Evolutionary conservation across 1,140 invertebrate species (phyloP), one percentile per base, ranked within the genome.

Genomic region (Saccostrea cuccullata): DNA sequence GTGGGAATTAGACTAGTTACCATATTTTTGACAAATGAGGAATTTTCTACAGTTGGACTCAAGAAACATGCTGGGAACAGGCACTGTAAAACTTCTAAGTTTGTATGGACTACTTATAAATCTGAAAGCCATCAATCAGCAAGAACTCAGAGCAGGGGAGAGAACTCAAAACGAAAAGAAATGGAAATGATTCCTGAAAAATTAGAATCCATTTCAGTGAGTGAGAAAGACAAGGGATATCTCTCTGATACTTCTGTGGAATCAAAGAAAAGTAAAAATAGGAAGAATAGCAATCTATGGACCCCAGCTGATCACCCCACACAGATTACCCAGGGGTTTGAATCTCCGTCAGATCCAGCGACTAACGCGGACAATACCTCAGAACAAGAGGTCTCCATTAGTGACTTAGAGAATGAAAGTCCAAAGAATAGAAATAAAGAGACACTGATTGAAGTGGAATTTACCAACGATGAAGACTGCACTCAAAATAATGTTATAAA

Each of bases 11-110:
- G 91, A 13, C 85, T 93, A 17, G 83, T 93, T 4, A 90, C 87
- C 55, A 87, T 93, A 30, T 93, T 88, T 77, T 20, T 92, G 30
- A 91, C 89, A n/a, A 30, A 83, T 23, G 90, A 92, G 9, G 92
- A 93, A 58, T 90, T 86, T 86, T 36, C 58, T 13, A n/a, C 82
- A 23, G 77, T 90, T 40, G 73, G 86, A 87, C 82, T 83, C 82
- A 64, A 83, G 13, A 26, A 84, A 64, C 56, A 73, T 58, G 26
- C 47, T 11, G 36, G 12, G 15, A 73, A 82, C 36, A 64, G 40
- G 20, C 87, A 88, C 30, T 67, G 58, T 60, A 56, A 87, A 55
- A 11, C 40, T 20, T 90, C 87, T 58, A 87, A 87, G 23, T 88
- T 88, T 87, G 86, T 88, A 13, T 88, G 82, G 67, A 56, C 47